Conservation (phyloP, 2,797 vertebrate species). For the Muraenolepis orangiensis region DNA sequence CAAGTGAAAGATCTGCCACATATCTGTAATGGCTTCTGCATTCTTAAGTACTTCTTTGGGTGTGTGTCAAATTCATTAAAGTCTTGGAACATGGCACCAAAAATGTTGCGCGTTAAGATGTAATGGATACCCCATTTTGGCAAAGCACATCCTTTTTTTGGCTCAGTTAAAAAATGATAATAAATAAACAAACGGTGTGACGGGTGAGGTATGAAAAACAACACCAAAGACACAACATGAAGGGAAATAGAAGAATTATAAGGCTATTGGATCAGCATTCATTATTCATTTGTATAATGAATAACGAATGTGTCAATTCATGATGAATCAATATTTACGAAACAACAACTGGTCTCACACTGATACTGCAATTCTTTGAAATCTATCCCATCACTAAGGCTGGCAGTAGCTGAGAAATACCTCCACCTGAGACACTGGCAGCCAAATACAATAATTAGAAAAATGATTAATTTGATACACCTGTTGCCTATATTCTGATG, state of each 20-base stretch:
- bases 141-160: conserved; percentile 4
- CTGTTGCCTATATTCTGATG: neutral
- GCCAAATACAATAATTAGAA: neutral
- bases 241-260: neutral
- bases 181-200: neutral
- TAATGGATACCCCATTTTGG: neutral
- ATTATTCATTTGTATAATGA: neutral
- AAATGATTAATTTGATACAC: neutral
- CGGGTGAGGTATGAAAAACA: neutral
- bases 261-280: neutral
- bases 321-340: neutral
- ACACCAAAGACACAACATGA: too few relatives aligned
- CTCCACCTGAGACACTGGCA: neutral
- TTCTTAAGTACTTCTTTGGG: neutral
- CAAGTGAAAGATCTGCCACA: neutral
- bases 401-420: neutral
- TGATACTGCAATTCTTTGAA: neutral
- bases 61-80: conserved; percentile 9
- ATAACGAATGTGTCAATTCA: neutral
- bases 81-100: neutral
- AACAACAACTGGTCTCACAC: neutral
- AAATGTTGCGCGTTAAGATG: neutral
- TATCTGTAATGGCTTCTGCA: neutral
- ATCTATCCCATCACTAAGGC: neutral
- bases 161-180: neutral